A percentile compares a stretch with the other conserved stretches of the same genome.
Conservation (phyloP, 2,888 invertebrate species). For the Amblyteles armatorius region DNA sequence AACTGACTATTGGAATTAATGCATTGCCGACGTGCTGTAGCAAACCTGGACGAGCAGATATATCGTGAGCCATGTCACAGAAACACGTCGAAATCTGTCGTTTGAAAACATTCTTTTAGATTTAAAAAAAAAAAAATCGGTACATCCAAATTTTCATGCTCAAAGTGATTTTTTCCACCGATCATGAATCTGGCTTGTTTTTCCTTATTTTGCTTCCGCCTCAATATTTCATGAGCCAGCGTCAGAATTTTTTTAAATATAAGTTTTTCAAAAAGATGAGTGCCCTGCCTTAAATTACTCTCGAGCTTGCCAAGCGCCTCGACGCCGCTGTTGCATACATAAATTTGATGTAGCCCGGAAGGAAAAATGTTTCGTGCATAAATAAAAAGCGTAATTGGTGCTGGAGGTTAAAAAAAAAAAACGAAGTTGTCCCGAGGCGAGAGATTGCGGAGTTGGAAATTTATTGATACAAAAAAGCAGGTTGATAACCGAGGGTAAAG, state of each 20-base stretch:
- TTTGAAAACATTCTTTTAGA: neutral
- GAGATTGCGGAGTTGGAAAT: constrained; percentile 47
- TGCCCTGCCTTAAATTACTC: no score
- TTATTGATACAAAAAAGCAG: constrained; percentile 52
- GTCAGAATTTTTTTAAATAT: neutral
- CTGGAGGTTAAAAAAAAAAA: constrained; percentile 6
- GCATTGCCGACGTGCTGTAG: neutral
- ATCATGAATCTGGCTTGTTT: no score
- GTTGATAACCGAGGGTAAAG: constrained; percentile 16
- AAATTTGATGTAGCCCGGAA: neutral
- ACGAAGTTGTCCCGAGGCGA: constrained; percentile 12
- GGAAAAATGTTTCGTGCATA: constrained; percentile 6
- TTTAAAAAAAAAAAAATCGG: no score
- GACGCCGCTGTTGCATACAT: neutral
- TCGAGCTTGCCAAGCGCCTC: no score
- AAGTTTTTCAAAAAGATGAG: no score
- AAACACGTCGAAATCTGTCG: neutral
- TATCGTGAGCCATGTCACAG: neutral
- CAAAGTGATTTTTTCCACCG: no score
- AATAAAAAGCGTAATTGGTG: constrained; percentile 47
- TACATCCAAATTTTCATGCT: no score
- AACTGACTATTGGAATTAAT: neutral
- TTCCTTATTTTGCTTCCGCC: neutral
- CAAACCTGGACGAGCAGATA: neutral
- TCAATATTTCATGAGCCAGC: neutral